phyloP scores from a whole-genome alignment of 2,797 vertebrate species.

The Pseudomugil gertrudae region DNA sequence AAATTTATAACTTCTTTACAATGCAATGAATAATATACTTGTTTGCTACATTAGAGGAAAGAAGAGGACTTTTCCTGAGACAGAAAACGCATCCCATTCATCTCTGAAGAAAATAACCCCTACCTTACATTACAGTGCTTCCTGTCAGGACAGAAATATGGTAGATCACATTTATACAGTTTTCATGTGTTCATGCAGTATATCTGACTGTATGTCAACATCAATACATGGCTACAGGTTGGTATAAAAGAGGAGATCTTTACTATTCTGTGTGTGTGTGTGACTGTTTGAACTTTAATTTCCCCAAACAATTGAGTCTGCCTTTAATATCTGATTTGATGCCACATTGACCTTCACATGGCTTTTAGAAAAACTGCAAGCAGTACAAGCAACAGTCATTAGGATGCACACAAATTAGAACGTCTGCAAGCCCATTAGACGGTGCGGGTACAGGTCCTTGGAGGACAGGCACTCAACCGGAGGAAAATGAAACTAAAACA shows the following conservation, averaged over 20 bases:
- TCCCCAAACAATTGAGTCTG: slow-evolving; percentile 46
- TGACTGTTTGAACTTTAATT: slow-evolving; percentile 33
- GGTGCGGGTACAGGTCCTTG: slow-evolving; percentile 45
- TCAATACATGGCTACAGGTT: not conserved
- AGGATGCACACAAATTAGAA: slow-evolving; percentile 68
- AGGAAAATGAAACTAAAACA: slow-evolving; percentile 52
- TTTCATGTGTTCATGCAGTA: not conserved
- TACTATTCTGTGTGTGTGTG: not conserved
- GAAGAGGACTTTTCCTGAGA: slow-evolving; percentile 27
- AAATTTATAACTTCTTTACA: slow-evolving; percentile 23
- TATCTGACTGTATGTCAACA: not conserved
- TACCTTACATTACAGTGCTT: slow-evolving; percentile 1
- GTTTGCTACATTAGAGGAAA: slow-evolving; percentile 30
- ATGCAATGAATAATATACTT: slow-evolving; percentile 29
- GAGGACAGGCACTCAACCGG: slow-evolving; percentile 44
- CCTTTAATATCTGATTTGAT: slow-evolving; percentile 55
- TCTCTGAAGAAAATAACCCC: slow-evolving; percentile 14
- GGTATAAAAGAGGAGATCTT: not conserved
- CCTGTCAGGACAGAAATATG: slow-evolving; percentile 3
- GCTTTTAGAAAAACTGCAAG: slow-evolving; percentile 62
- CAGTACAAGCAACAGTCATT: slow-evolving; percentile 62
- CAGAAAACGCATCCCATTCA: slow-evolving; percentile 28
- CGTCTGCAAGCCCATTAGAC: slow-evolving; percentile 42
- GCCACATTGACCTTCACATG: slow-evolving; percentile 64
- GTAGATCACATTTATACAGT: not conserved